Percentiles rank a stretch among this genome's conserved stretches.
These are phyloP conservation scores for Aethes cnicana DNA, from an alignment of 2,888 invertebrate genomes.

Conservation along the genomic window DNA sequence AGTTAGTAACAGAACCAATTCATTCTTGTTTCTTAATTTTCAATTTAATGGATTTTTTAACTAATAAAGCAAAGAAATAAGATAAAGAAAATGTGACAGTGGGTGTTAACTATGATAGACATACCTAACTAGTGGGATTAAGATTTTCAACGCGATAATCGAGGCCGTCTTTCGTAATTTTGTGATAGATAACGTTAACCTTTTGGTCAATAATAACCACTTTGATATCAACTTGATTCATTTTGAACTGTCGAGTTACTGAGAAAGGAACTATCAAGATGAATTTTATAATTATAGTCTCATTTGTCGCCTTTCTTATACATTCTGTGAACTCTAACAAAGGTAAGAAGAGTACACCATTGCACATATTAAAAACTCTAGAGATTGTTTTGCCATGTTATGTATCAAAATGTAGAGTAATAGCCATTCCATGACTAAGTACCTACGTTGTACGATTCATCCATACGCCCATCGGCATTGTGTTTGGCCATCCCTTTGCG, in stretches of 20 bases:
- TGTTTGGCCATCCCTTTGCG: too few species aligned
- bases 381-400: too few species aligned
- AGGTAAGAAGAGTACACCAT: conserved; percentile 6
- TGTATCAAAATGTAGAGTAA: too few species aligned
- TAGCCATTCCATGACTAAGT: too few species aligned
- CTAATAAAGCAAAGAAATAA: too few species aligned
- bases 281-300: background rate
- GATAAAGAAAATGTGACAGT: too few species aligned
- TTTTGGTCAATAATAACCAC: conserved; percentile 11
- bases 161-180: conserved; percentile 41
- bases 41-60: too few species aligned
- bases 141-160: conserved; percentile 32
- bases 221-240: background rate
- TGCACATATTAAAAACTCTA: background rate
- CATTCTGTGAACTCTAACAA: background rate
- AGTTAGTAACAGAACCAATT: too few species aligned
- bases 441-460: too few species aligned
- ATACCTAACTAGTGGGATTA: background rate
- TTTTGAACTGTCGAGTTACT: background rate
- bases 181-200: conserved; percentile 37
- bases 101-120: too few species aligned
- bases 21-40: too few species aligned
- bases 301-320: background rate
- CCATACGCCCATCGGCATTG: too few species aligned
- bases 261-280: conserved; percentile 4